Base-by-base conservation (phyloP, 2,797 vertebrate species). In the Chaetodon trifasciatus region DNA sequence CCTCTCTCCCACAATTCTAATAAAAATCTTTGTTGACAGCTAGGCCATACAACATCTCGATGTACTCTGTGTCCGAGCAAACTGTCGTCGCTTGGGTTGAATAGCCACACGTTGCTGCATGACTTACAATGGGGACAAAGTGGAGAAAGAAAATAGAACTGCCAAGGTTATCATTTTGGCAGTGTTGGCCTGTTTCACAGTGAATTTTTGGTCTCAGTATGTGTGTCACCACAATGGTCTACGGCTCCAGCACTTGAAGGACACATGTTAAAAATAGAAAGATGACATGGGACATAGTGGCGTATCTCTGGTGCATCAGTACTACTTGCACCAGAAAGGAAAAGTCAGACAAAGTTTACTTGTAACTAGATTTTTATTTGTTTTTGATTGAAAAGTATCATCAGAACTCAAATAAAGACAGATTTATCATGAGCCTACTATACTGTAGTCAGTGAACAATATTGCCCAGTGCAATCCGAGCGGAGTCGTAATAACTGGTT, bases 141-240 rank as follows among this genome's bases (percentile, higher is more conserved):
- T 40, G 75, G 79, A 76, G 8, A 76, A 74, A 75, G 63, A 83
- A 87, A 90, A 87, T 86, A 80, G 72, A 84, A 78, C 81, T 86
- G 70, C 84, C 77, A 89, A 88, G 88, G 89, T 90, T 90, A 90
- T 87, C 74, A 65, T 86, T 70, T 81, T 23, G 6, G 49, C 35
- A 61, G 52, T 12, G 67, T 66, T 78, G 88, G 68, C 80, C 83
- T 80, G 57, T 82, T 91, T 89, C 78, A 82, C 37, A 50, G 19
- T 44, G 60, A 84, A 70, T 67, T 82, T 64, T 70, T 73, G 40
- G 77, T 82, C 60, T 62, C 19, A 57, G 77, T 79, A 85, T 82
- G 58, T 89, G 77, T 91, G 92, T 76, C 82, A 74, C 70, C 50
- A 79, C 74, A 77, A 57, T 71, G 70, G 63, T 60, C 63, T 70